Evolutionary conservation across 2,888 invertebrate genomes (phyloP).

Genomic region (Chymomyza amoena): DNA sequence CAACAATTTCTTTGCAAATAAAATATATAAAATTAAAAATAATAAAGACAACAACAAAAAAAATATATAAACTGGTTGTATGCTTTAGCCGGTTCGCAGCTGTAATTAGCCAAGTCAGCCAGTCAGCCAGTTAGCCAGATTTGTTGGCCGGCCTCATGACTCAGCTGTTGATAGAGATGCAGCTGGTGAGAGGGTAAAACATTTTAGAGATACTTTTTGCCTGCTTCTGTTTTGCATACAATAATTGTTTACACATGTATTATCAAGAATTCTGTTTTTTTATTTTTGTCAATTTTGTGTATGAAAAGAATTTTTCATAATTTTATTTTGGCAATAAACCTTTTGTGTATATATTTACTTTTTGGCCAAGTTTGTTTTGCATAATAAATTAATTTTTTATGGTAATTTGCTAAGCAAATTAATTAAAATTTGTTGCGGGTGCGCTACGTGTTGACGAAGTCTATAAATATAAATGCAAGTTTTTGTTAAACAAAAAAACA

Average conservation of each 20-base stretch:
- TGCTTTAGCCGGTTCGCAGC: neutral
- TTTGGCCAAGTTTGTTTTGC: neutral
- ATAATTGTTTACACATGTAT: neutral
- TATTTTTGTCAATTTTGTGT: slow-evolving; percentile 29
- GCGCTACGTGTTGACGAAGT: neutral
- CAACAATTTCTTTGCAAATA: neutral
- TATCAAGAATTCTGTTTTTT: neutral
- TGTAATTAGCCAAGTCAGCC: neutral
- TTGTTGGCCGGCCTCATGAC: neutral
- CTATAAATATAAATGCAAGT: neutral
- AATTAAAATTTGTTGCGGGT: neutral
- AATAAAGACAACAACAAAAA: neutral
- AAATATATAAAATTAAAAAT: neutral
- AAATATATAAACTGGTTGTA: slow-evolving; percentile 12
- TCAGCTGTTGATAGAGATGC: neutral
- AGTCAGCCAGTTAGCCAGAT: neutral
- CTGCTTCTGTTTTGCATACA: slow-evolving; percentile 2
- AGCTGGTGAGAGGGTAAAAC: neutral
- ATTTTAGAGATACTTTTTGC: neutral
- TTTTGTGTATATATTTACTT: neutral
- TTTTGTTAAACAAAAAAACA: neutral
- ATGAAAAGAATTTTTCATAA: slow-evolving; percentile 1
- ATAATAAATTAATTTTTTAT: neutral
- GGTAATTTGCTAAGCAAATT: neutral
- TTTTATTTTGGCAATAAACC: neutral